These are phyloP conservation scores for Synergus japonicus DNA, from an alignment of 2,888 invertebrate species.

Conservation along the genomic window DNA sequence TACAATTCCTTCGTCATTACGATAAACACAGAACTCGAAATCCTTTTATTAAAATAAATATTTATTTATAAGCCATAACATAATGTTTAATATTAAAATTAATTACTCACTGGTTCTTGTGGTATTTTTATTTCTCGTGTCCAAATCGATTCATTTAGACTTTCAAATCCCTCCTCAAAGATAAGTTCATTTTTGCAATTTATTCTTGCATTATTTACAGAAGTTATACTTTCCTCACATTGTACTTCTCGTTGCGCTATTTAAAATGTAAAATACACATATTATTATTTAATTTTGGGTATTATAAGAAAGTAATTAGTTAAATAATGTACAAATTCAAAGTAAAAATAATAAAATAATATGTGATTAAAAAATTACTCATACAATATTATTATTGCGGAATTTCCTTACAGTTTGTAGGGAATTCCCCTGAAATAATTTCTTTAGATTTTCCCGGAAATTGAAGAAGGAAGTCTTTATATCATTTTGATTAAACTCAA, in stretches of 20 bases:
- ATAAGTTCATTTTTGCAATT: slow-evolving; percentile 67
- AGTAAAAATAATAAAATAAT: too few species aligned
- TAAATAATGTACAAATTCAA: not conserved
- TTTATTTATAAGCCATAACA: not conserved
- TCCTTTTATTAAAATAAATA: slow-evolving; percentile 61
- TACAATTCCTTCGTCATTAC: slow-evolving; percentile 58
- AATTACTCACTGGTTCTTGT: slow-evolving; percentile 63
- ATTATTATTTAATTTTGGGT: too few species aligned
- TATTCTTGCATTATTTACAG: slow-evolving; percentile 39
- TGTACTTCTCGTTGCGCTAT: not conserved
- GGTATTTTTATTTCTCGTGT: slow-evolving; percentile 65
- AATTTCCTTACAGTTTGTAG: too few species aligned
- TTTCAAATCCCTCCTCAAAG: slow-evolving; percentile 82
- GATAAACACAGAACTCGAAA: slow-evolving; percentile 72
- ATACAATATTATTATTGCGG: too few species aligned
- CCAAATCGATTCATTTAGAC: slow-evolving; percentile 61
- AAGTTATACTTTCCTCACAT: slow-evolving; percentile 50
- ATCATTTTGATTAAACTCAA: too few species aligned
- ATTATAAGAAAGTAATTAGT: not conserved
- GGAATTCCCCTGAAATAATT: too few species aligned
- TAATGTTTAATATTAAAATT: not conserved
- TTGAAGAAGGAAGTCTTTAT: too few species aligned
- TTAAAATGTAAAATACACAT: not conserved
- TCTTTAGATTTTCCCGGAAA: too few species aligned
- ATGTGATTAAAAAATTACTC: too few species aligned